phyloP scores from a whole-genome alignment of 2,797 vertebrate genomes.

The Cirrhinus mrigala region DNA sequence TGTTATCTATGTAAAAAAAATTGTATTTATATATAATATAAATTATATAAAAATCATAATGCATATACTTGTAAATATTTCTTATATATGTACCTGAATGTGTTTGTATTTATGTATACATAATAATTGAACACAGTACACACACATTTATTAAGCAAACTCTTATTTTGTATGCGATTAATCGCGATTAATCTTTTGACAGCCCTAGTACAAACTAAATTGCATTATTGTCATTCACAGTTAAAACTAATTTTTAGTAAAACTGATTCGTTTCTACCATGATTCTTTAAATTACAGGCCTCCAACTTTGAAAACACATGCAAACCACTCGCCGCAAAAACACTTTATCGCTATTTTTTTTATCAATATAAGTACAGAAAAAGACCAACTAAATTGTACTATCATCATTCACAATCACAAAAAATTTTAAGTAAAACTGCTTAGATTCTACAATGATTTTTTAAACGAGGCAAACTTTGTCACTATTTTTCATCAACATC shows the following conservation, averaged over 20 bases:
- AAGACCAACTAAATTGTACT: not conserved
- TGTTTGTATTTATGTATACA: too few species aligned
- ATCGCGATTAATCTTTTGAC: too few species aligned
- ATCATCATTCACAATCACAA: too few species aligned
- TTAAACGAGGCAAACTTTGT: not conserved
- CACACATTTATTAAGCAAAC: too few species aligned
- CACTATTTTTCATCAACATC: not conserved
- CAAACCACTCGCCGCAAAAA: not conserved
- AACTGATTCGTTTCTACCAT: not conserved
- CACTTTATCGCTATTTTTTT: not conserved
- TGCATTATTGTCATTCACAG: not conserved
- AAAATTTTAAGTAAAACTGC: not conserved
- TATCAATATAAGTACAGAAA: not conserved
- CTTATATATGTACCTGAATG: too few species aligned
- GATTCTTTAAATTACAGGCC: not conserved
- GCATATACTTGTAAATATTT: too few species aligned
- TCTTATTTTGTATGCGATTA: too few species aligned
- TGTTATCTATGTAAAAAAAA: too few species aligned
- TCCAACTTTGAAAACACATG: not conserved
- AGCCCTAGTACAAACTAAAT: not conserved
- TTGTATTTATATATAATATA: too few species aligned
- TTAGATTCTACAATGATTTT: not conserved
- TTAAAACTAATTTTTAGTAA: not conserved
- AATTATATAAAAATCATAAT: too few species aligned
- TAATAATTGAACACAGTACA: too few species aligned